phyloP scores from a whole-genome alignment of 2,888 invertebrate genomes.

The Phengaris alcon region DNA sequence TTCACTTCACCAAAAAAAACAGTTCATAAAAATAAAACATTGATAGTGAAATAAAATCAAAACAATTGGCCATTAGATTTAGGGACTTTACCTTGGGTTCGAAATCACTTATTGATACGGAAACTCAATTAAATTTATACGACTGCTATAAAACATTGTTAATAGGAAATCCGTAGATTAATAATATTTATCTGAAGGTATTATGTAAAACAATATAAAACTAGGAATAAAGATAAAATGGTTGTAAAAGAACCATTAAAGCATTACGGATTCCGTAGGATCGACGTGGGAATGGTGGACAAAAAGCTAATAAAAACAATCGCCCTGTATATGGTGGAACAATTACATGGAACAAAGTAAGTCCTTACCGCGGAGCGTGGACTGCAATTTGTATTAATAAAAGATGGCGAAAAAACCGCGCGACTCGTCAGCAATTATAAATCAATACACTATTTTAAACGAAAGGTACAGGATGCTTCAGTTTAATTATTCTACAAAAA shows the following conservation, averaged over 20 bases:
- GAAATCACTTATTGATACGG: slow-evolving; percentile 5
- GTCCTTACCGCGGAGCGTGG: slow-evolving; percentile 42
- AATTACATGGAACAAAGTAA: slow-evolving; percentile 42
- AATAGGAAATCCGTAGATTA: background rate
- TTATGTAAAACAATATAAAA: slow-evolving; percentile 20
- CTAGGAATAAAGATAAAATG: slow-evolving; percentile 17
- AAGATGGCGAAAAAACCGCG: slow-evolving; percentile 47
- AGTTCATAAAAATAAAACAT: background rate
- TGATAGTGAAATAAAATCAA: background rate
- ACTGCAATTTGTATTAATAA: slow-evolving; percentile 51
- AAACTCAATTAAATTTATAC: slow-evolving; percentile 12
- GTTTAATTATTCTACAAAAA: background rate
- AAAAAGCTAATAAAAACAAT: slow-evolving; percentile 37
- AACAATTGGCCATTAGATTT: slow-evolving; percentile 2
- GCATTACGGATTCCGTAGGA: slow-evolving; percentile 20
- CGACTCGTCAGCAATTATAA: slow-evolving; percentile 51
- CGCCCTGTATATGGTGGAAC: slow-evolving; percentile 34
- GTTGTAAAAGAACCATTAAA: slow-evolving; percentile 17
- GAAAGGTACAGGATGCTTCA: slow-evolving; percentile 28
- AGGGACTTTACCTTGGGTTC: background rate
- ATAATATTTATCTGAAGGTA: slow-evolving; percentile 5
- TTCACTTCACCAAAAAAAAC: too few species aligned
- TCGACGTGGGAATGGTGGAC: slow-evolving; percentile 37
- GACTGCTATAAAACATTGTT: background rate
- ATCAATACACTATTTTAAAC: slow-evolving; percentile 51